Percentiles rank a stretch among this genome's conserved stretches.
Conservation (phyloP, 37 sponge, comb jelly and placozoan genomes). For the Agelas oroides region DNA sequence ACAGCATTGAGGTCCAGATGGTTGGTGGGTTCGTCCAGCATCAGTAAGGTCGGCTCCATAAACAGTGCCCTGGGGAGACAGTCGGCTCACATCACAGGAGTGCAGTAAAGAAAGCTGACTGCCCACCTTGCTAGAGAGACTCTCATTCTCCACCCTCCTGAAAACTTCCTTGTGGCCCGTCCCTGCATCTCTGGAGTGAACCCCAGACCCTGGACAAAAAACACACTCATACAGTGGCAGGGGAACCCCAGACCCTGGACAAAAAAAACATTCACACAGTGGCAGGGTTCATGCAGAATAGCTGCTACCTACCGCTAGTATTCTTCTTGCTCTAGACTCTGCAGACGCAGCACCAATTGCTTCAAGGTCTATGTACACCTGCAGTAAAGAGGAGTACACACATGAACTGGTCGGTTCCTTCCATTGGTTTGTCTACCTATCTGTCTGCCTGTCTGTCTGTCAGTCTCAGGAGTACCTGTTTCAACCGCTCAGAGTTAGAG, state of each 20-base stretch:
- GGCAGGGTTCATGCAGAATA: too few species aligned
- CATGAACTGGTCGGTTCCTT: too few species aligned
- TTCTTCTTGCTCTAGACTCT: conserved; percentile 92
- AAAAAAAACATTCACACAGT: conserved; percentile 12
- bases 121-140: conserved; percentile 96
- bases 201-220: conserved; percentile 83
- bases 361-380: conserved; percentile 87
- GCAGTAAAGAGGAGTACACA: background rate
- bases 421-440: too few species aligned
- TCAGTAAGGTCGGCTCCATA: conserved; percentile 96
- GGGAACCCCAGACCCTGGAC: conserved; percentile 90
- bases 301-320: conserved; percentile 76
- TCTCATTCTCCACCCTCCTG: conserved; percentile 99
- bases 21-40: conserved; percentile 99
- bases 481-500: conserved; percentile 50
- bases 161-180: conserved; percentile 90
- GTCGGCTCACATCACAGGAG: background rate
- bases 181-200: conserved; percentile 97
- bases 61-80: conserved; percentile 87
- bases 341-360: conserved; percentile 96
- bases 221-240: background rate
- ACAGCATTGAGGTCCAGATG: conserved; percentile 99
- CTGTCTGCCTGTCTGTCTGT: too few species aligned
- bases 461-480: conserved; percentile 26
- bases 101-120: background rate